Evolutionary conservation across 2,888 invertebrate genomes (phyloP), one percentile per base, ranked within the genome.

Genomic region (Drosophila phalerata): DNA sequence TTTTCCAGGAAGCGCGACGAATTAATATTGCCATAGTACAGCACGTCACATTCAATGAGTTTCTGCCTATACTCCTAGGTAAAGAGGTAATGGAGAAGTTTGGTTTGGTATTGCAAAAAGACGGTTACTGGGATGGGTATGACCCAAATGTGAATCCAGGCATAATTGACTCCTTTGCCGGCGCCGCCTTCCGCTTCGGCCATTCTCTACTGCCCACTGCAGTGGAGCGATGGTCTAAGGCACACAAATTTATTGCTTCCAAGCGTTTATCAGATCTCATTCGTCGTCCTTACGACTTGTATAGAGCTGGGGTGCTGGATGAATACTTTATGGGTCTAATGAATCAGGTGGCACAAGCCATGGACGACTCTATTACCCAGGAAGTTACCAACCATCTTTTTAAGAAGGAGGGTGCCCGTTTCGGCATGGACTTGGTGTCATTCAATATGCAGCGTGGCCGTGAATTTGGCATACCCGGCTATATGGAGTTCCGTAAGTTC

Each of bases 361-460:
- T 98, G 97, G 98, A 98, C 91, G 97, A 98, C 91, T 97, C 97
- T 0, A 97, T 98, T 77, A 98, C 98, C 0, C 95, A 95, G 86
- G 95, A 97, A 94, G 97, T 98, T 1, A 98, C 98, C 38, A 98
- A 98, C 93, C 97, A 97, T 92, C 93, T 98, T 62, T 98, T 98
- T 93, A 97, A 97, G 93, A 97, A 97, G 92, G 95, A 95, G 40
- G 92, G 92, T 69, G 90, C 92, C 34, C 93, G 96, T 63, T 97
- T 96, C 89, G 98, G 98, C 77, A 95, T 98, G 95, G 98, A 98
- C 92, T 93, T 98, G 88, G 97, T 97, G 15, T 96, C 98, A 10
- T 97, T 98, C 91, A 98, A 98, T 92, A 97, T 98, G 96, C 97
- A 97, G 92, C 94, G 98, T 90, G 98, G 97, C 53, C 95, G 98